Base-by-base conservation (phyloP, 53 echinoderm and acorn worm genomes). In the Echinometra lucunter region DNA sequence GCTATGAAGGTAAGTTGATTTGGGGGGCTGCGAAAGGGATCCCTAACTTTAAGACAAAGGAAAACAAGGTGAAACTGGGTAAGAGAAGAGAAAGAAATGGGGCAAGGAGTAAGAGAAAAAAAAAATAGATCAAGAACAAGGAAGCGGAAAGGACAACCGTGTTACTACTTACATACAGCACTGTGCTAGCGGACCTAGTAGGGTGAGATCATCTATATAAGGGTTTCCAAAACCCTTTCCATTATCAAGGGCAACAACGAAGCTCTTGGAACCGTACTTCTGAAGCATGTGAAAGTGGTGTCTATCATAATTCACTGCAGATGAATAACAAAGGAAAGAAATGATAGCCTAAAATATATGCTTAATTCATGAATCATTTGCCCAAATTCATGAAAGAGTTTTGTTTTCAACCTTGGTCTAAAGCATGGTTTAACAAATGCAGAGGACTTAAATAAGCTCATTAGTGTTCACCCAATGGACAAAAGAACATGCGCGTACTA, bases 201-300 rank as follows among this genome's bases (percentile, higher is more conserved):
- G 96, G 44, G 97, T 95, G 35, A 63, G 45, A 38, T 98, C 98
- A 94, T 98, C 98, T 56, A 89, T 82, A 9, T 66, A 66, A 7
- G 96, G 96, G 91, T 98, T 98, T 25, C 98, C 98, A 60, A 98
- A 98, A 13, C 98, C 98, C 95, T 98, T 98, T 45, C 98, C 98
- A 44, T 98, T 98, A 90, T 98, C 98, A 6, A 98, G 93, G 35
- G 93, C 91, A 34, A 95, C 94, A 16, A 98, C 96, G 70, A 96
- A 96, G 44, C 98, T 95, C 56, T 96, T 92, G 66, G 91, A 92
- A 49, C 94, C 91, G 70, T 88, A 97, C 83, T 95, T 70, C 47
- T 93, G 63, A 74, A 97, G 57, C 96, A 97, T 94, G 72, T 95
- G 92, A 92, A 96, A 96, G 94, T 97, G 96, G 88, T 98, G 98